Percentiles rank a stretch among this genome's conserved stretches.
phyloP scores from a whole-genome alignment of 2,797 vertebrate genomes.

The Uromys caudimaculatus region DNA sequence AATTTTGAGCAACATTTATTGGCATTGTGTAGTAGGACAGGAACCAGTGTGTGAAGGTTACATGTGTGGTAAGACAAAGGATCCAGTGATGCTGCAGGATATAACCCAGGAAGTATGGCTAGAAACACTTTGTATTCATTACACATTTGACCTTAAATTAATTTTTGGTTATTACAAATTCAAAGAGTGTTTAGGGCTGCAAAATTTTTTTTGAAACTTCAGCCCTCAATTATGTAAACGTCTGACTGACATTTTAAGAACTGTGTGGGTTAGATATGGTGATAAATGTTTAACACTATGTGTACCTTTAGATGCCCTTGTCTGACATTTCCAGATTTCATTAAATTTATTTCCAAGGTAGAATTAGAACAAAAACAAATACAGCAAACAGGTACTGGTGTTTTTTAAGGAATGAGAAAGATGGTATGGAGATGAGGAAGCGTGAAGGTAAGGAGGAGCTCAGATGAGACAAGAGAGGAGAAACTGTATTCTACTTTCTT shows the following conservation, averaged over 20 bases:
- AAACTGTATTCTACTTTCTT: neutral
- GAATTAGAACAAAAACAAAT: neutral
- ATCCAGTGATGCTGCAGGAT: rapidly evolving
- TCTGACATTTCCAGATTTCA: neutral
- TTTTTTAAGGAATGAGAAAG: neutral
- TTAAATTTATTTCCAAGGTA: neutral
- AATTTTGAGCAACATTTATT: neutral
- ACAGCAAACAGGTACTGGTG: neutral
- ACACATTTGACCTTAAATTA: neutral
- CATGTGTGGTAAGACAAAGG: neutral
- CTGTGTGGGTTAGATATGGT: neutral
- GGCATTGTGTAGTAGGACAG: too few species aligned
- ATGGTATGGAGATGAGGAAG: too few species aligned
- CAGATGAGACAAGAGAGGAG: neutral
- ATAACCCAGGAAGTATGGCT: too few species aligned
- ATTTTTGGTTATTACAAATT: neutral
- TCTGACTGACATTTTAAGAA: neutral
- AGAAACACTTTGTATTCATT: neutral
- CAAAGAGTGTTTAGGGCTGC: neutral
- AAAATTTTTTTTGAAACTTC: neutral
- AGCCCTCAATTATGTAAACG: neutral
- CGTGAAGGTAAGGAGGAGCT: neutral
- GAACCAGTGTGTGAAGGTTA: neutral
- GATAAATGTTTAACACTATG: neutral
- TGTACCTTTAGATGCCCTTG: neutral